A percentile compares a stretch with the other conserved stretches of the same genome.
phyloP scores from a whole-genome alignment of 2,797 vertebrate species.

The Falco cherrug region DNA sequence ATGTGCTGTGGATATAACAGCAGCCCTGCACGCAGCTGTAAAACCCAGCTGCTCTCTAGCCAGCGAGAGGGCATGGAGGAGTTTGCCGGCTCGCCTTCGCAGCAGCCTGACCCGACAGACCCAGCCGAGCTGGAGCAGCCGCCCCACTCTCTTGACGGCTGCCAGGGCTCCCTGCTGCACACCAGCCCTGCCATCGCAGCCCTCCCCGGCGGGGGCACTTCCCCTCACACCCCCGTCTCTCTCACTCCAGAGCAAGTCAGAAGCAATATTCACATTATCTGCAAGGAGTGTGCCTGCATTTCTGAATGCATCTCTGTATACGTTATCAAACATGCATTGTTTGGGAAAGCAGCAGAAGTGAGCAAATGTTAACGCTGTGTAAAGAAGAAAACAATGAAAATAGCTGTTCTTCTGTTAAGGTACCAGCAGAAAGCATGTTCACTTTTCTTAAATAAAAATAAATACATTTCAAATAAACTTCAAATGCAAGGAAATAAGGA shows the following conservation, averaged over 20 bases:
- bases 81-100: accelerated
- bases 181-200: not conserved
- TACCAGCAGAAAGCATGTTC: not conserved
- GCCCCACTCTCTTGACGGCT: not conserved
- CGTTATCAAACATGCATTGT: accelerated
- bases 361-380: not conserved
- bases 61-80: not conserved
- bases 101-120: not conserved
- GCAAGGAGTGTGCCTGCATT: accelerated
- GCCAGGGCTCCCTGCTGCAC: not conserved
- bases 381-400: not conserved
- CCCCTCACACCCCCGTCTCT: not conserved
- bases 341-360: not conserved
- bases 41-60: not conserved
- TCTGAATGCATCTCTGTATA: not conserved
- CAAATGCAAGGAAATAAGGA: not conserved
- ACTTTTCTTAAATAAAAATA: not conserved
- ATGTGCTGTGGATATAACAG: not conserved
- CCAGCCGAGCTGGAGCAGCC: not conserved
- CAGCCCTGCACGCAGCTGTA: not conserved
- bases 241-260: not conserved
- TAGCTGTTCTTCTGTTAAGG: not conserved
- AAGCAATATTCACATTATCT: not conserved
- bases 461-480: not conserved
- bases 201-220: not conserved